Base-by-base conservation (phyloP, 2,888 invertebrate genomes). In the Andrena fulva region DNA sequence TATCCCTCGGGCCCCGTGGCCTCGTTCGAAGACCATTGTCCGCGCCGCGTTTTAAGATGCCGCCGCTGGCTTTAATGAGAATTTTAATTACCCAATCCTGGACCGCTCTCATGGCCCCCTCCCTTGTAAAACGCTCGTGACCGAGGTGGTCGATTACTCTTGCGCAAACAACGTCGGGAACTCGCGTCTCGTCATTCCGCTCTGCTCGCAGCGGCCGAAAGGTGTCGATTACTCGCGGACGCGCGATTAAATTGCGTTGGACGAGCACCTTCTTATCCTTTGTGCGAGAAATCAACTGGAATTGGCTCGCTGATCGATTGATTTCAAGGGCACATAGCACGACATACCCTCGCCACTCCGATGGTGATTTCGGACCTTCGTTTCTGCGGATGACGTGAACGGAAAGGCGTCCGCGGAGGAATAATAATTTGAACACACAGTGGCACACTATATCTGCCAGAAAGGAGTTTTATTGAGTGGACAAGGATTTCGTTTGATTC, bases 81-180 rank as follows among this genome's bases (percentile, higher is more conserved):
- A 91, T 89, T 90, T 91, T 89, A 89, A 91, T 91, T 90, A 91
- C 82, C 87, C 89, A 88, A 91, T 90, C 85, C 68, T 35, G 63
- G 48, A 31, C 69, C 74, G 27, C 35, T 69, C 80, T 67, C 73
- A 31, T 69, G 59, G 50, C 33, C 71, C 33, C 59, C 60, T 10
- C 33, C 74, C 75, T 79, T 77, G 86, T 80, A 79, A 84, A 87
- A 85, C 79, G 68, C 62, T 63, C 82, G 67, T 75, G 81, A 50
- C 77, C 74, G 59, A 70, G 63, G 48, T 66, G 35, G 72, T 20
- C 75, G 75, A 85, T 84, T 77, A 77, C 82, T 77, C 69, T 88
- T 85, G 78, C 74, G 76, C 42, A 83, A 80, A 74, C 54, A 24
- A 42, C 82, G 77, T 75, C 77, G 73, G 86, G 84, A 76, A 78